A percentile compares a stretch with the other conserved stretches of the same genome.
Evolutionary conservation across 23 tunicate genomes (phyloP).

Genomic region (Ascidia mentula): DNA sequence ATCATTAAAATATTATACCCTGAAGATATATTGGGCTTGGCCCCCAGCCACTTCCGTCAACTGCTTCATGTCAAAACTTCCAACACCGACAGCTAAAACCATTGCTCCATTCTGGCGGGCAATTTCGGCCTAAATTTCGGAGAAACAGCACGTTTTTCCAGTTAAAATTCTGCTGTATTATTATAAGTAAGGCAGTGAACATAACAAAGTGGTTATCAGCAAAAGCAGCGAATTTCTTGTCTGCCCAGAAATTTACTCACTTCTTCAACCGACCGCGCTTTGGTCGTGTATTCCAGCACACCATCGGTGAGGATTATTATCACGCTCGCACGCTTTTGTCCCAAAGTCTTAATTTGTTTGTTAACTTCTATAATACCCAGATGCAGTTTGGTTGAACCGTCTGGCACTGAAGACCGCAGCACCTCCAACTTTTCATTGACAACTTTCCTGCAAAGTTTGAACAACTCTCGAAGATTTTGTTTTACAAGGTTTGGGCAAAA

Average conservation of each 20-base stretch:
- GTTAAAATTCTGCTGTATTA: no score
- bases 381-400: conserved; percentile 35
- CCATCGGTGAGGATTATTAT: conserved; percentile 81
- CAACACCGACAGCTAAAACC: conserved; percentile 62
- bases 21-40: conserved; percentile 29
- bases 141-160: no score
- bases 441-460: conserved; percentile 14
- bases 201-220: background rate
- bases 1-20: conserved; percentile 20
- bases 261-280: conserved; percentile 19
- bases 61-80: conserved; percentile 46
- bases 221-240: no score
- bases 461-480: no score
- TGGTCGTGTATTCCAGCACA: conserved; percentile 19
- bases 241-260: no score
- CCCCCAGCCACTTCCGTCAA: conserved; percentile 69
- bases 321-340: conserved; percentile 64
- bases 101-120: conserved; percentile 55
- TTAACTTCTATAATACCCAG: conserved; percentile 44
- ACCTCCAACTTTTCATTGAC: conserved; percentile 42
- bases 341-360: conserved; percentile 37
- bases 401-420: conserved; percentile 35
- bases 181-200: no score
- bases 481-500: no score
- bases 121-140: conserved; percentile 61